phyloP scores from a whole-genome alignment of 1,140 invertebrate genomes.

The Drosophila seguyi region DNA sequence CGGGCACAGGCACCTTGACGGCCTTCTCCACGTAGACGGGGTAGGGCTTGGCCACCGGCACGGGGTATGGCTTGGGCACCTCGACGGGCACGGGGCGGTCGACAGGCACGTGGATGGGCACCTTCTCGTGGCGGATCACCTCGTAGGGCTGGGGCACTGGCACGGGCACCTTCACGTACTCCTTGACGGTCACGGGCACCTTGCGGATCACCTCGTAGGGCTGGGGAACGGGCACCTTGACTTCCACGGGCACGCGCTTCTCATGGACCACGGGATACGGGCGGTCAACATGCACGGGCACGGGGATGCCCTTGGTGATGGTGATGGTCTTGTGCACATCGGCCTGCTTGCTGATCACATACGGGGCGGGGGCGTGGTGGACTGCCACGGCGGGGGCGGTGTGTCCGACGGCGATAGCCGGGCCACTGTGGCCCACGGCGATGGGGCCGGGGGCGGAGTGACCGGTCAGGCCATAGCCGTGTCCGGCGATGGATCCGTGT shows the following conservation, averaged over 20 bases:
- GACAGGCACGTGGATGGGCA: slow-evolving; percentile 87
- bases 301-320: slow-evolving; percentile 89
- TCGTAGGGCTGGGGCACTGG: slow-evolving; percentile 90
- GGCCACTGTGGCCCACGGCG: slow-evolving; percentile 61
- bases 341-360: slow-evolving; percentile 86
- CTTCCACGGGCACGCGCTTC: slow-evolving; percentile 88
- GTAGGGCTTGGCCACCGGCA: slow-evolving; percentile 90
- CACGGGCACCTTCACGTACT: slow-evolving; percentile 89
- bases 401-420: slow-evolving; percentile 44
- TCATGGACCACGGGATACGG: slow-evolving; percentile 88
- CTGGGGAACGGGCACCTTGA: slow-evolving; percentile 88
- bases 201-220: slow-evolving; percentile 89
- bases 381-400: slow-evolving; percentile 61
- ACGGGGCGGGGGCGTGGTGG: slow-evolving; percentile 68
- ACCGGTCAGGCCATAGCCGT: slow-evolving; percentile 68
- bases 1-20: slow-evolving; percentile 88
- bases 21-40: slow-evolving; percentile 89
- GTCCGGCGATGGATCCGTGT: slow-evolving; percentile 87
- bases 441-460: slow-evolving; percentile 66
- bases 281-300: slow-evolving; percentile 88
- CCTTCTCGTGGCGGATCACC: slow-evolving; percentile 89
- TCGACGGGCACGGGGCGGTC: slow-evolving; percentile 88
- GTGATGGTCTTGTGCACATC: slow-evolving; percentile 90
- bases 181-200: slow-evolving; percentile 89
- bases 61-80: slow-evolving; percentile 90